These are phyloP conservation scores for Melanogrammus aeglefinus DNA, from an alignment of 2,797 vertebrate genomes.

Conservation along the genomic window DNA sequence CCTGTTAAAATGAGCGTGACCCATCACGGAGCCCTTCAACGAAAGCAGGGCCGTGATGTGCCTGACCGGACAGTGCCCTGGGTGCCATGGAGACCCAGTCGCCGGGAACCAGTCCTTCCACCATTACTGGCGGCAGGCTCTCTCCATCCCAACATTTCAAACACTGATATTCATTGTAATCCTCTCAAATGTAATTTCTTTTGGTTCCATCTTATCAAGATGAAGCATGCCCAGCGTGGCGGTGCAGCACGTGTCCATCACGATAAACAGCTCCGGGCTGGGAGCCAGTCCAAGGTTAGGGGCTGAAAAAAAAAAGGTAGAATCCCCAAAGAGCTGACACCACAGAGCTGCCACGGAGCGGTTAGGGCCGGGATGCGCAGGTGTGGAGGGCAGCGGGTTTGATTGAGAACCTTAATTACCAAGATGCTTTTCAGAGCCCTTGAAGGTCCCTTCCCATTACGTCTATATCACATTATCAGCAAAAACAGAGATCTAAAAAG, in stretches of 20 bases:
- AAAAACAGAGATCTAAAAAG: neutral
- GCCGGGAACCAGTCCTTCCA: too few species aligned
- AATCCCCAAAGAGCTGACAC: neutral
- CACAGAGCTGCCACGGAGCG: constrained; percentile 8
- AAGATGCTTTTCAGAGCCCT: neutral
- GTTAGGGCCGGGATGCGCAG: constrained; percentile 1
- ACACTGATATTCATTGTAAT: neutral
- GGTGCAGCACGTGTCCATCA: too few species aligned
- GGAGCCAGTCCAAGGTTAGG: neutral
- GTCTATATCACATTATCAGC: neutral
- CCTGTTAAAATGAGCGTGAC: too few species aligned
- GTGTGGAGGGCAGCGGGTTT: neutral
- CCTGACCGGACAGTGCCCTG: too few species aligned
- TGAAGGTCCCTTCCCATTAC: neutral
- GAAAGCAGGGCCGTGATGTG: too few species aligned
- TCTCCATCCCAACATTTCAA: neutral
- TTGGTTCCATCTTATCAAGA: too few species aligned
- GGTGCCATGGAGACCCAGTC: too few species aligned
- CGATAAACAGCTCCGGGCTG: too few species aligned
- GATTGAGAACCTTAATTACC: neutral
- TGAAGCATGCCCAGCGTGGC: too few species aligned
- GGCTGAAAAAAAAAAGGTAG: too few species aligned
- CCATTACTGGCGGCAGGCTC: neutral
- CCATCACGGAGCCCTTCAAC: too few species aligned
- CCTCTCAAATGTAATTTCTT: neutral